Conservation (phyloP, 2,113 vertebrate genomes). For the Labrus mixtus region DNA sequence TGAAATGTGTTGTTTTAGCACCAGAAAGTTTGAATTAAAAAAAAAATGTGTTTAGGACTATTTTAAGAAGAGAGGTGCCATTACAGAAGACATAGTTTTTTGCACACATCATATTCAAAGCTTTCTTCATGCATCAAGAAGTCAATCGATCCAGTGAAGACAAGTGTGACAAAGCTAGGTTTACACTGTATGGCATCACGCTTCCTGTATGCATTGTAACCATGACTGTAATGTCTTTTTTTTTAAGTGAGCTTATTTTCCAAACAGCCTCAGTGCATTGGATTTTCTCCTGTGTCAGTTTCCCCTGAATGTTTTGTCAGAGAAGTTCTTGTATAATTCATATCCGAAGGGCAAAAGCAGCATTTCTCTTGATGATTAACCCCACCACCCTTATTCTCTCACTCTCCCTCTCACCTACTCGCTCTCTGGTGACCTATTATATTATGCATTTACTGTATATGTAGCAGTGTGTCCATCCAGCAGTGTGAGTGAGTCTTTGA, state of each 20-base stretch:
- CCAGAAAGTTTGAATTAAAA: no score
- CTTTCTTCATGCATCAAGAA: not conserved
- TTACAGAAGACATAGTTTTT: no score
- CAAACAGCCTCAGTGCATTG: not conserved
- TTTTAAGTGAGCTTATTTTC: not conserved
- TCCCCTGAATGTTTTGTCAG: not conserved
- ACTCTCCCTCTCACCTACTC: not conserved
- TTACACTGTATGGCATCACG: no score
- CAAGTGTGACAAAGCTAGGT: no score
- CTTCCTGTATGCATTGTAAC: no score
- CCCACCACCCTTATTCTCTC: not conserved
- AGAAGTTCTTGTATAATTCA: constrained; percentile 9
- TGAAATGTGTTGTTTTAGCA: no score
- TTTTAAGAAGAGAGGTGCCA: no score
- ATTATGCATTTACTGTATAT: constrained; percentile 7
- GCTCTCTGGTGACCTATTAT: not conserved
- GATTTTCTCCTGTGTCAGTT: not conserved
- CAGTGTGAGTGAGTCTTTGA: not conserved
- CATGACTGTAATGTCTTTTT: no score
- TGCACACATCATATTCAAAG: not conserved
- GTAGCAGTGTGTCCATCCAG: not conserved
- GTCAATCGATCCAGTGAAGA: not conserved
- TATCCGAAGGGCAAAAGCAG: not conserved
- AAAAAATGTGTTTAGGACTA: no score
- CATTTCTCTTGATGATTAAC: constrained; percentile 7